Percentiles rank a stretch among this genome's conserved stretches.
Conservation (phyloP, 2,797 vertebrate genomes). For the Premnoplex brunnescens region DNA sequence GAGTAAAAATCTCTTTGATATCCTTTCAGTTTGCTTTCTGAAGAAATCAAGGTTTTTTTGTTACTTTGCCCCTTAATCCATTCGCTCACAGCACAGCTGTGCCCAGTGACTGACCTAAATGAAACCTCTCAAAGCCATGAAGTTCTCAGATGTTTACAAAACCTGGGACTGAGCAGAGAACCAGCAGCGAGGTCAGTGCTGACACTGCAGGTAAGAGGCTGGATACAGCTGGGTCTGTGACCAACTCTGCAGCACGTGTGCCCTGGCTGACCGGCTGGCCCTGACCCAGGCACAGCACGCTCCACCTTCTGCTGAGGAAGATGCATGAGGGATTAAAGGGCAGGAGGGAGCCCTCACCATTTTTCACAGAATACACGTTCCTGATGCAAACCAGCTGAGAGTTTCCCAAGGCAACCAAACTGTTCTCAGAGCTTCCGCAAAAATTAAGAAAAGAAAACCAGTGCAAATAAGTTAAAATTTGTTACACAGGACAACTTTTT, state of each 20-base stretch:
- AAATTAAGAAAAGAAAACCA: neutral
- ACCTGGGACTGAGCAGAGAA: neutral
- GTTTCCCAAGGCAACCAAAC: neutral
- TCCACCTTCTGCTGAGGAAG: neutral
- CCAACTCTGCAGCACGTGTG: accelerated
- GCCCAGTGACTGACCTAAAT: neutral
- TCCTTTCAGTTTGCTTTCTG: neutral
- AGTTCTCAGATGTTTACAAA: neutral
- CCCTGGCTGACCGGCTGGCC: neutral
- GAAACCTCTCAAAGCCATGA: neutral
- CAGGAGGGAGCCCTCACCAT: neutral
- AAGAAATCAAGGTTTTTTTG: neutral
- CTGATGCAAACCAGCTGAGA: neutral
- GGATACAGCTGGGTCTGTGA: accelerated
- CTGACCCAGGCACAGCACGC: neutral
- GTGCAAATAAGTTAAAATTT: neutral
- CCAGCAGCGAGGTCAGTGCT: neutral
- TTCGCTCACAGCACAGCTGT: neutral
- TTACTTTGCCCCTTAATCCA: neutral
- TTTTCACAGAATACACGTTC: neutral
- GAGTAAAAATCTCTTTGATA: neutral
- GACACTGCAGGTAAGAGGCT: neutral
- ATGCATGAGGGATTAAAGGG: neutral
- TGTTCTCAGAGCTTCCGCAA: neutral
- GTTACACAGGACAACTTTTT: neutral